Evolutionary conservation across 1,140 invertebrate species (phyloP), one percentile per base, ranked within the genome.

Genomic region (Drosophila takahashii): DNA sequence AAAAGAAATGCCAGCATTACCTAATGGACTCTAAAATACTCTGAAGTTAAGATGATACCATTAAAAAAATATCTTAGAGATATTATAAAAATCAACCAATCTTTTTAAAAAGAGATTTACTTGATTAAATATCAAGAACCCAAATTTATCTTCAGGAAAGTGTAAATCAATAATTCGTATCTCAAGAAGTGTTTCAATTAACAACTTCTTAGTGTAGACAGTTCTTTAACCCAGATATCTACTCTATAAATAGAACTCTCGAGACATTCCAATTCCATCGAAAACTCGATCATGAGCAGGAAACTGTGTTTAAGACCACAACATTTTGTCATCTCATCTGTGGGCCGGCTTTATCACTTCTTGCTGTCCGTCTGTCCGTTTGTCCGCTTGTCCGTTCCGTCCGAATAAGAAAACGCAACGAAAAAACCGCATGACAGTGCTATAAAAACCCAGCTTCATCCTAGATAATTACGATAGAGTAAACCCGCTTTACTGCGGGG

Each of bases 401-500:
- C 4, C 8, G 16, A 34, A 56, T 34, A 32, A 9, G 11, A 56
- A 44, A 42, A 54, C 29, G 8, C n/a, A 42, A 59, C 48, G 22
- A 48, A 74, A 74, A 62, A 54, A 58, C 29, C 51, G 41, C 51
- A 66, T 71, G 64, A 71, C 65, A 71, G 44, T 71, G 67, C 67
- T 41, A 70, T 71, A 57, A 70, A 71, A 57, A 34, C 32, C 16
- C 32, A 44, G 51, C 52, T 44, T 48, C 64, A 71, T 70, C 65
- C 67, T 71, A 71, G 67, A 79, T 54, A 52, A 56, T 77, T 66
- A 73, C 48, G 37, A 79, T 65, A 39, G 42, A 71, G 64, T 57
- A 71, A 70, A 70, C 67, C 67, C 18, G 67, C 42, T 71, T 71
- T 70, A 74, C 77, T 74, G 44, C 85, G 81, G 81, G 81, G 81